Percentiles rank a stretch among this genome's conserved stretches.
phyloP scores from a whole-genome alignment of 2,797 vertebrate genomes.

The Malacoraja senta region DNA sequence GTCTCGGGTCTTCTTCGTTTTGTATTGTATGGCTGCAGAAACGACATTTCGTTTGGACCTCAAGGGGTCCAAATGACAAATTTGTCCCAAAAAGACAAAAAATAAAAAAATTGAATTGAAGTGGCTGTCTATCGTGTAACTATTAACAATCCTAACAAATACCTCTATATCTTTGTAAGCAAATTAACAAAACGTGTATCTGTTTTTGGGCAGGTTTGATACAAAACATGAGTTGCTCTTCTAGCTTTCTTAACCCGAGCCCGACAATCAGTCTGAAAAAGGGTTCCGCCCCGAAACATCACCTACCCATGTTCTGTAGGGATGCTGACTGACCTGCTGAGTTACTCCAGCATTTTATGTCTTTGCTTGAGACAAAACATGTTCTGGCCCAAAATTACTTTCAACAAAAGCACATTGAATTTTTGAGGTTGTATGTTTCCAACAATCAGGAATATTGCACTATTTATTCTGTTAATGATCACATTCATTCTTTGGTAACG shows the following conservation, averaged over 20 bases:
- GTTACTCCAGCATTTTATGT: too few species aligned
- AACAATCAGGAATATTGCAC: not conserved
- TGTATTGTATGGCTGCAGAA: too few species aligned
- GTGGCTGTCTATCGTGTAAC: not conserved
- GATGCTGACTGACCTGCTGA: too few species aligned
- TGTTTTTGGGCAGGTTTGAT: not conserved
- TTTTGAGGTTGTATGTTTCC: not conserved
- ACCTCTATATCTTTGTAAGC: not conserved
- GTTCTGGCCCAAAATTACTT: not conserved
- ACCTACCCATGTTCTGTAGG: too few species aligned
- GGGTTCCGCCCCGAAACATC: too few species aligned
- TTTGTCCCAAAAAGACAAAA: too few species aligned
- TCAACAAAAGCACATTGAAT: not conserved
- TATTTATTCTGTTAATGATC: not conserved
- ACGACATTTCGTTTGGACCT: too few species aligned
- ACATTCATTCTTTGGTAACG: not conserved
- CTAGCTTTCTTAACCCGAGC: too few species aligned
- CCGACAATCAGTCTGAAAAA: too few species aligned
- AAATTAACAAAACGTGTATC: not conserved
- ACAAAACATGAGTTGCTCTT: not conserved
- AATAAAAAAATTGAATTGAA: too few species aligned
- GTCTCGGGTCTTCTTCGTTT: too few species aligned
- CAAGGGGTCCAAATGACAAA: too few species aligned
- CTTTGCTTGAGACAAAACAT: not conserved
- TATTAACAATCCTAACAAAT: not conserved